Evolutionary conservation across 2,797 vertebrate species (phyloP).

Genomic region (Gastrophryne carolinensis): DNA sequence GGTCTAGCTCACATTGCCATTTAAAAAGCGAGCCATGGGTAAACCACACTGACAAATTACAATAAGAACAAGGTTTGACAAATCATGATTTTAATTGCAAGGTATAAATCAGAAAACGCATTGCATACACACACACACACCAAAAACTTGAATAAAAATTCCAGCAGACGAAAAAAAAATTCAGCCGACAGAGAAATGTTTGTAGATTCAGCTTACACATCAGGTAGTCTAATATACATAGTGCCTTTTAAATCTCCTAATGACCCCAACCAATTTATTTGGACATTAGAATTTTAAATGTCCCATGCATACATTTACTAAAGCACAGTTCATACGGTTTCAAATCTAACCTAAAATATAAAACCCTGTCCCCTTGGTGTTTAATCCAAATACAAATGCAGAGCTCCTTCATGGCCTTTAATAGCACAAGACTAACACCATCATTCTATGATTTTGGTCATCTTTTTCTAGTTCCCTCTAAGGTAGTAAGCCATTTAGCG

Average conservation of each 20-base stretch:
- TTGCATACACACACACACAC: constrained; percentile 2
- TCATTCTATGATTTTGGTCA: background rate
- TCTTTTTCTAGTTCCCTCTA: background rate
- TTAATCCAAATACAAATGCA: background rate
- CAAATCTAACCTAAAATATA: background rate
- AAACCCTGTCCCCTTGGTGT: constrained; percentile 2
- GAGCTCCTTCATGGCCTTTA: background rate
- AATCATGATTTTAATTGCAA: constrained; percentile 24
- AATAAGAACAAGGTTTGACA: background rate
- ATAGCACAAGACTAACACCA: background rate
- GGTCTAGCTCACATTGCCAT: too few species aligned
- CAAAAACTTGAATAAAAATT: constrained; percentile 27
- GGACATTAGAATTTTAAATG: background rate
- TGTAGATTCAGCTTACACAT: constrained; percentile 23
- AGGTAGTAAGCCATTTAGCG: constrained; percentile 6
- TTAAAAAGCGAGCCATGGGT: too few species aligned
- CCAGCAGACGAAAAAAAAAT: constrained; percentile 1
- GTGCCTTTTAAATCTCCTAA: background rate
- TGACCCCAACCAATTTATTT: background rate
- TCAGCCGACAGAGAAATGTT: background rate
- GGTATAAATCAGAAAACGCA: constrained; percentile 8
- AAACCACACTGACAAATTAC: background rate
- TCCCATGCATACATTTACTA: constrained; percentile 8
- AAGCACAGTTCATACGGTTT: constrained; percentile 1
- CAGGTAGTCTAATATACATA: constrained; percentile 26